These are phyloP conservation scores for Pimephales promelas DNA, from an alignment of 2,113 vertebrate genomes.

Conservation along the genomic window DNA sequence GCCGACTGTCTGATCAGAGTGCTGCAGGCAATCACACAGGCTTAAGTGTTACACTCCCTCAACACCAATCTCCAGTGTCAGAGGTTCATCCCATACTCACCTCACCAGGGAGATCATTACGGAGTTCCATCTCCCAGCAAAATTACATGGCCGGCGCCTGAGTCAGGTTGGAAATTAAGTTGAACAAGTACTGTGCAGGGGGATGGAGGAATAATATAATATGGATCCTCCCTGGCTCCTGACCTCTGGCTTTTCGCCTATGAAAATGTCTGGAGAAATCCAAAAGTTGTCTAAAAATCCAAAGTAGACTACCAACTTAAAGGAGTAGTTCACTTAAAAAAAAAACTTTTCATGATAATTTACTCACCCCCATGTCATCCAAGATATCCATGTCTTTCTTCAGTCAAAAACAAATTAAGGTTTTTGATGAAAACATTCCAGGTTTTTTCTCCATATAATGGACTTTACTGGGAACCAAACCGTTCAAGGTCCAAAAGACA, in stretches of 20 bases:
- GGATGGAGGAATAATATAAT: slow-evolving; percentile 18
- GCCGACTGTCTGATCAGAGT: slow-evolving; percentile 9
- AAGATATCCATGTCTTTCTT: too few species aligned
- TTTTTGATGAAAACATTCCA: too few species aligned
- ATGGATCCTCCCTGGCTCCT: slow-evolving; percentile 11
- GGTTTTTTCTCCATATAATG: too few species aligned
- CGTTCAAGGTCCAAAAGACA: too few species aligned
- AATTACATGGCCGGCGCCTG: slow-evolving; percentile 34
- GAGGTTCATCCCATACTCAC: slow-evolving; percentile 44
- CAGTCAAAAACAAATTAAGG: too few species aligned
- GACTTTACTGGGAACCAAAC: too few species aligned
- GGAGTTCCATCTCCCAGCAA: slow-evolving; percentile 47
- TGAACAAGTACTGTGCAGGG: not conserved
- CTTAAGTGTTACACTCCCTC: slow-evolving; percentile 54
- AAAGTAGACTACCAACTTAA: not conserved
- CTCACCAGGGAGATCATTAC: slow-evolving; percentile 58
- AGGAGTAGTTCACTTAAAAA: too few species aligned
- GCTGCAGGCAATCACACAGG: slow-evolving; percentile 46
- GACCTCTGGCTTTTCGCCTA: slow-evolving; percentile 32
- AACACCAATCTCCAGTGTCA: slow-evolving; percentile 53
- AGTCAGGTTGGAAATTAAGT: slow-evolving; percentile 51
- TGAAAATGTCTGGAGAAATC: slow-evolving; percentile 20
- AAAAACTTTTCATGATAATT: too few species aligned
- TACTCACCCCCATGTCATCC: too few species aligned
- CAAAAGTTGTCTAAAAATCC: not conserved